A percentile compares a stretch with the other conserved stretches of the same genome.
phyloP scores from a whole-genome alignment of 1,140 invertebrate genomes.

The Listronotus bonariensis region DNA sequence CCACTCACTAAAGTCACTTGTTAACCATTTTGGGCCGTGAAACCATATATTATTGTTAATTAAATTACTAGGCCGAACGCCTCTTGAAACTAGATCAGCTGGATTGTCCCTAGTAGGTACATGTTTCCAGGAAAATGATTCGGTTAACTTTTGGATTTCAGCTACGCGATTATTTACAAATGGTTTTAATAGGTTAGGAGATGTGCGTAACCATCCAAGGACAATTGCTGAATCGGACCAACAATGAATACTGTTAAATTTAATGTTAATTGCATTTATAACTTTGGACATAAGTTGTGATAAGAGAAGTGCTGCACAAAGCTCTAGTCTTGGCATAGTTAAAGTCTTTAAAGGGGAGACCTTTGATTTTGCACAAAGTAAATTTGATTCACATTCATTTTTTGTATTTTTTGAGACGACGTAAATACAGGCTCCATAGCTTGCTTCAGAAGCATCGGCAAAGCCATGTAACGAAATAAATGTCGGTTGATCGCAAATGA shows the following conservation, averaged over 20 bases:
- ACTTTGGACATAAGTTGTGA: slow-evolving; percentile 22
- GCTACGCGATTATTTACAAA: slow-evolving; percentile 53
- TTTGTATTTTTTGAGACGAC: slow-evolving; percentile 28
- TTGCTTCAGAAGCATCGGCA: too few species aligned
- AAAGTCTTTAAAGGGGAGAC: slow-evolving; percentile 47
- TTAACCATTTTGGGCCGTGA: slow-evolving; percentile 41
- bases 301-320: slow-evolving; percentile 38
- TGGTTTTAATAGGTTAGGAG: slow-evolving; percentile 46
- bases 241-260: too few species aligned
- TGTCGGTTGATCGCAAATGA: too few species aligned
- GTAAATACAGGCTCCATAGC: too few species aligned
- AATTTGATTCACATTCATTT: slow-evolving; percentile 7
- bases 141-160: slow-evolving; percentile 48
- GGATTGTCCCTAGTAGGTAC: slow-evolving; percentile 43
- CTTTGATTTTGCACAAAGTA: slow-evolving; percentile 42
- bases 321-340: slow-evolving; percentile 44
- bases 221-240: slow-evolving; percentile 20
- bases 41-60: slow-evolving; percentile 48
- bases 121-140: slow-evolving; percentile 45
- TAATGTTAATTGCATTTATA: neutral
- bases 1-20: neutral
- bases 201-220: slow-evolving; percentile 22
- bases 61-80: slow-evolving; percentile 34
- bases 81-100: slow-evolving; percentile 45
- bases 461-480: too few species aligned